Evolutionary conservation across 2,797 vertebrate genomes (phyloP).

Genomic region (Clangula hyemalis): DNA sequence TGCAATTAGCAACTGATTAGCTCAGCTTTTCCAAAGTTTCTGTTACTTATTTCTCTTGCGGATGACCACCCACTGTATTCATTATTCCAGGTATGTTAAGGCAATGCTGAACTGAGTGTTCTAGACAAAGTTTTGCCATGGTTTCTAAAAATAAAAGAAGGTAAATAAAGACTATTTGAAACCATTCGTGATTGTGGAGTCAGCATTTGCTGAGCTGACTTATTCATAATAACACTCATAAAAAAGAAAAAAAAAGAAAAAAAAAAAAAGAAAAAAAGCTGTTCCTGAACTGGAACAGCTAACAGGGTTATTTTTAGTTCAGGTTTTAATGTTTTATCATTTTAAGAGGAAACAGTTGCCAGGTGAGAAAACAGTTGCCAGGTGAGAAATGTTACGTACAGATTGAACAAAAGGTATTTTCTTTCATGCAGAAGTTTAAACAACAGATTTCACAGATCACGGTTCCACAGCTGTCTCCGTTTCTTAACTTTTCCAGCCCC

Average conservation of each 20-base stretch:
- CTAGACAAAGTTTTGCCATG: not conserved
- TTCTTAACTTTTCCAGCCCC: not conserved
- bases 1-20: not conserved
- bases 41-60: not conserved
- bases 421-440: not conserved
- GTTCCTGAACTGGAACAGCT: conserved; percentile 50
- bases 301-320: conserved; percentile 50
- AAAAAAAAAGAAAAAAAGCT: not conserved
- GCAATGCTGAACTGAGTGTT: not conserved
- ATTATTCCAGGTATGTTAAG: not conserved
- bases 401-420: not conserved
- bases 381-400: not conserved
- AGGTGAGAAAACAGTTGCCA: conserved; percentile 19
- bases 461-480: not conserved
- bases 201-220: conserved; percentile 34
- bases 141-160: conserved; percentile 42
- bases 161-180: not conserved
- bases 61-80: not conserved
- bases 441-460: not conserved
- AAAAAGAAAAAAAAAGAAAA: conserved; percentile 7
- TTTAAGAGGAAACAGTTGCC: conserved; percentile 13
- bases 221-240: conserved; percentile 21
- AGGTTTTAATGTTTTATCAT: conserved; percentile 18
- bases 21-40: not conserved
- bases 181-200: not conserved